phyloP scores from a whole-genome alignment of 2,888 invertebrate species.

The Podotricha telesiphe region DNA sequence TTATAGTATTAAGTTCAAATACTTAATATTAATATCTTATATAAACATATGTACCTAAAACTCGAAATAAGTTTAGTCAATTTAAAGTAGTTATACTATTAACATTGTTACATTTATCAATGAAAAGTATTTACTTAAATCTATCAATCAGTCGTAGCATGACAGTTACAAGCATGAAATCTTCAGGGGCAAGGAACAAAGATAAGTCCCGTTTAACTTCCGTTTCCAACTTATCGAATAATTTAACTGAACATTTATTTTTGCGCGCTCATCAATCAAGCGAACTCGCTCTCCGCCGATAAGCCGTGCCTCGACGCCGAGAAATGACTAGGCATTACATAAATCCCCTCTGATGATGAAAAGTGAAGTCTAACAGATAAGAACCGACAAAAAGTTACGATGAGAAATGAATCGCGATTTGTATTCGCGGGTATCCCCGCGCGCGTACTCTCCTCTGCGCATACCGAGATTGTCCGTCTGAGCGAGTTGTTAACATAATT shows the following conservation, averaged over 20 bases:
- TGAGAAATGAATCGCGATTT: constrained; percentile 85
- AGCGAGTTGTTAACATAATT: neutral
- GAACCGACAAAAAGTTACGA: constrained; percentile 85
- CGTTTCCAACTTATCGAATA: constrained; percentile 85
- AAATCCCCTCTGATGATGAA: constrained; percentile 85
- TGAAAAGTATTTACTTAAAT: constrained; percentile 48
- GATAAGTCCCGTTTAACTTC: constrained; percentile 85
- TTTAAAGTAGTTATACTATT: neutral
- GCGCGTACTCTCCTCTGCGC: constrained; percentile 38
- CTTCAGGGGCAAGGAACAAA: constrained; percentile 80
- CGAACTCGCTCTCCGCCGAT: constrained; percentile 79
- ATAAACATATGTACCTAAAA: neutral
- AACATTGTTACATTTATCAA: constrained; percentile 5
- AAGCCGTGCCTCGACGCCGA: constrained; percentile 84
- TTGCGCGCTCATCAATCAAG: constrained; percentile 85
- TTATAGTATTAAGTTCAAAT: too few species aligned
- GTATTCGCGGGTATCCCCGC: constrained; percentile 70
- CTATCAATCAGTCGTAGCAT: constrained; percentile 79
- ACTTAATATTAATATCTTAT: too few species aligned
- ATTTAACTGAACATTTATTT: constrained; percentile 85
- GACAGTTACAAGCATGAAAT: constrained; percentile 80
- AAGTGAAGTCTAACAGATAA: constrained; percentile 85
- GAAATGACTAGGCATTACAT: constrained; percentile 85
- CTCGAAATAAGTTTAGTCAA: neutral
- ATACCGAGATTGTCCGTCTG: constrained; percentile 26